These are phyloP conservation scores for Meteorus colon DNA, from an alignment of 2,888 invertebrate species.

Conservation along the genomic window DNA sequence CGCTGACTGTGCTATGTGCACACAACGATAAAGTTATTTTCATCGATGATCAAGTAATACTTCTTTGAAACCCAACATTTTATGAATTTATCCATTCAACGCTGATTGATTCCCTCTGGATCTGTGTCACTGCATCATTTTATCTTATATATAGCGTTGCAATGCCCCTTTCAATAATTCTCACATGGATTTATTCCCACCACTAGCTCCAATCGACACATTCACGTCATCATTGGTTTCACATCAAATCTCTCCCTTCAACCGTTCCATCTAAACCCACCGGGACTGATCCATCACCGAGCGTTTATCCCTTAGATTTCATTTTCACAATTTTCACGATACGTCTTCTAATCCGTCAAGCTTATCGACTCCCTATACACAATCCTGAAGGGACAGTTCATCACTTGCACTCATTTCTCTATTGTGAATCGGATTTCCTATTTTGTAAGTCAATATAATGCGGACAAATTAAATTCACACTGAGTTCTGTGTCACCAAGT, in stretches of 20 bases:
- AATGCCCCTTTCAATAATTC: not conserved
- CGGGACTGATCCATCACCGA: conserved; percentile 51
- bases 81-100: not conserved
- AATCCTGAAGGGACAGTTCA: not conserved
- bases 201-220: conserved; percentile 9
- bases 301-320: conserved; percentile 38
- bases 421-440: not conserved
- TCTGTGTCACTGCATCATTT: not conserved
- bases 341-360: conserved; percentile 11
- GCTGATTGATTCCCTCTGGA: conserved; percentile 25
- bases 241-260: conserved; percentile 50
- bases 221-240: conserved; percentile 54
- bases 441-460: not conserved
- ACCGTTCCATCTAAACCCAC: conserved; percentile 48
- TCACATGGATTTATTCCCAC: conserved; percentile 12
- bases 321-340: conserved; percentile 23
- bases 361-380: conserved; percentile 12
- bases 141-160: not conserved
- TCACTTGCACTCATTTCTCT: not conserved
- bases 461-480: too few relatives aligned
- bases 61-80: not conserved
- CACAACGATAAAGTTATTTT: not conserved
- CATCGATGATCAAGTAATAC: not conserved
- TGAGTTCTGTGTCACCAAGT: too few relatives aligned
- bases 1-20: too few relatives aligned